Base-by-base conservation (phyloP, 2,113 vertebrate genomes). In the Zonotrichia leucophrys region DNA sequence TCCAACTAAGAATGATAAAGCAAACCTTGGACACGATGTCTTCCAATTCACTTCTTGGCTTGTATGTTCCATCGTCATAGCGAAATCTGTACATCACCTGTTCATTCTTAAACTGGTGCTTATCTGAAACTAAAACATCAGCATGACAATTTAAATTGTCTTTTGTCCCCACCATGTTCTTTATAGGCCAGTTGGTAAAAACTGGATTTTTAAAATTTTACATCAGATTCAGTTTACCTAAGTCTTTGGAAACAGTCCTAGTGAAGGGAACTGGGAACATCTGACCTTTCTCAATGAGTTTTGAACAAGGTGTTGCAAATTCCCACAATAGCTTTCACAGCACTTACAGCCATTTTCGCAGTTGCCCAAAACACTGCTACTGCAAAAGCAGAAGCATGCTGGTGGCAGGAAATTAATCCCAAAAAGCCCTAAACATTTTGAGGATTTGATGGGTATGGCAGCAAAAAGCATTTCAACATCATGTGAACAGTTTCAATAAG, bases 61-160 rank as follows among this genome's bases (percentile, higher is more conserved):
- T 99, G 97, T 99, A 99, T 1, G 99, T 99, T 76, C 99, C 99
- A 4, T 99, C 99, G 2, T 99, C 99, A 2, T 99, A 99, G 74
- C 99, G 99, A 97, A 99, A 99, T 44, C 99, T 98, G 96, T 99
- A 99, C 97, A 99, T 97, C 86, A 99, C 99, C 97, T 99, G 99
- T 93, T 99, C 99, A 0, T 99, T 99, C 98, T 99, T 99, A 96
- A 99, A 99, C 96, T 99, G 99, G 95, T 99, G 99, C 94, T 99
- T 99, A 97, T 99, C 99, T 47, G 99, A 99, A 96, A 99, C 99
- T 99, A 67, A 78, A 94, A 52, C 21, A 69, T 8, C 72, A 59
- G 9, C 33, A 68, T 7, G 52, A 30, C 19, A 63, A 83, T 59
- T 41, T 88, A 83, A 93, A 82, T 27, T 4, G 18, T 30, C 52